A percentile compares a stretch with the other conserved stretches of the same genome.
Conservation (phyloP, 2,888 invertebrate species). For the Galerucella calmariensis region DNA sequence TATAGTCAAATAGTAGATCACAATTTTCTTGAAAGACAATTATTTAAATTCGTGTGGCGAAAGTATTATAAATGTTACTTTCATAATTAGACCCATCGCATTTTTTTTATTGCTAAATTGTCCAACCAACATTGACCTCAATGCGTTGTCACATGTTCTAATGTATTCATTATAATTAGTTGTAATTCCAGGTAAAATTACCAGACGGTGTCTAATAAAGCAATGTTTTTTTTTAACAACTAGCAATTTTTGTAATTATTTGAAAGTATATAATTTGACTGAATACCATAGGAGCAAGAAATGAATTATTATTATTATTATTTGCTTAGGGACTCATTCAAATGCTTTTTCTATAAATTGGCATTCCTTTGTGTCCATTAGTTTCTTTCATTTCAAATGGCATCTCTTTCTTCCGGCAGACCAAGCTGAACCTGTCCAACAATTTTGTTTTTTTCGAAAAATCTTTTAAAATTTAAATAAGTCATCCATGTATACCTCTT, state of each 20-base stretch:
- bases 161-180: not conserved
- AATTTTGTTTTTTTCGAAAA: too few relatives aligned
- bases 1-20: too few relatives aligned
- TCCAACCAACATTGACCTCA: slow-evolving; percentile 13
- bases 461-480: too few relatives aligned
- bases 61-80: slow-evolving; percentile 1
- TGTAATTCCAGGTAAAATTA: slow-evolving; percentile 3
- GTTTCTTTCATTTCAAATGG: too few relatives aligned
- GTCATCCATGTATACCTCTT: too few relatives aligned
- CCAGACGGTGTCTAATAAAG: slow-evolving; percentile 1
- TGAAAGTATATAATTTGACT: not conserved
- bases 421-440: too few relatives aligned
- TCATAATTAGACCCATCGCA: slow-evolving; percentile 21
- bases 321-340: too few relatives aligned
- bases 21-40: not conserved
- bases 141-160: slow-evolving; percentile 10
- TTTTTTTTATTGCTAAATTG: not conserved
- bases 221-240: not conserved
- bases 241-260: not conserved
- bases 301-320: not conserved
- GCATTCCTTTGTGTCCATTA: too few relatives aligned
- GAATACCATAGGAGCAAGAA: not conserved
- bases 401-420: too few relatives aligned
- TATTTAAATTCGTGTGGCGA: not conserved
- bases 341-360: too few relatives aligned